Evolutionary conservation across 2,113 vertebrate genomes (phyloP).

Genomic region (Cichladusa arquata): DNA sequence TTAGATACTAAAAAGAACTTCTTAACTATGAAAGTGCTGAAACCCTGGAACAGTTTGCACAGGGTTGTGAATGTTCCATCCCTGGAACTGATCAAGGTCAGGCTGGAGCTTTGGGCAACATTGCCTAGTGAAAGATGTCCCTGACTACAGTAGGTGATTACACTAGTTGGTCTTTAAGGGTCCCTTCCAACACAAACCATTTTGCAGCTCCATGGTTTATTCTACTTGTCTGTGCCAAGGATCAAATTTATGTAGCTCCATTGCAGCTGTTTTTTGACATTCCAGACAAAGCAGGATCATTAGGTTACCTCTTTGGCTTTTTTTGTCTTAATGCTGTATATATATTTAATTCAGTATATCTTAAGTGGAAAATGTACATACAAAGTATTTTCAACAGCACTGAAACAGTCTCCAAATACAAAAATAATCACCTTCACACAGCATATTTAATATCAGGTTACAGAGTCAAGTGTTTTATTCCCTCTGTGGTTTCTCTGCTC

Average conservation of each 20-base stretch:
- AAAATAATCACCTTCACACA: neutral
- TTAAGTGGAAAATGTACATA: neutral
- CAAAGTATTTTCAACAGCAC: neutral
- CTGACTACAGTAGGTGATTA: rapidly evolving
- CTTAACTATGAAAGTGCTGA: rapidly evolving
- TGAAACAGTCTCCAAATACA: neutral
- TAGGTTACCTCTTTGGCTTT: neutral
- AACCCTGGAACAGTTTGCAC: neutral
- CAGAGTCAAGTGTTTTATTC: neutral
- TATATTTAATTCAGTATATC: neutral
- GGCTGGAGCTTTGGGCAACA: neutral
- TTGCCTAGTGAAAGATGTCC: neutral
- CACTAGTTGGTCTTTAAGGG: neutral
- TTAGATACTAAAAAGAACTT: neutral
- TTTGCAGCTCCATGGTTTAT: neutral
- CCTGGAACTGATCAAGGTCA: neutral
- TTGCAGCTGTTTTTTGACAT: neutral
- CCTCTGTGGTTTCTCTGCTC: neutral
- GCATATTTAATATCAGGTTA: neutral
- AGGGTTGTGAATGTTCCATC: neutral
- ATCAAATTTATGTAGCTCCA: neutral
- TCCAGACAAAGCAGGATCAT: neutral
- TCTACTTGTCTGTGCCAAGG: neutral
- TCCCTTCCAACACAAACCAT: neutral
- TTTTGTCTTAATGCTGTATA: neutral